Evolutionary conservation across 2,113 vertebrate genomes (phyloP).

Genomic region (Rhynchomys soricoides): DNA sequence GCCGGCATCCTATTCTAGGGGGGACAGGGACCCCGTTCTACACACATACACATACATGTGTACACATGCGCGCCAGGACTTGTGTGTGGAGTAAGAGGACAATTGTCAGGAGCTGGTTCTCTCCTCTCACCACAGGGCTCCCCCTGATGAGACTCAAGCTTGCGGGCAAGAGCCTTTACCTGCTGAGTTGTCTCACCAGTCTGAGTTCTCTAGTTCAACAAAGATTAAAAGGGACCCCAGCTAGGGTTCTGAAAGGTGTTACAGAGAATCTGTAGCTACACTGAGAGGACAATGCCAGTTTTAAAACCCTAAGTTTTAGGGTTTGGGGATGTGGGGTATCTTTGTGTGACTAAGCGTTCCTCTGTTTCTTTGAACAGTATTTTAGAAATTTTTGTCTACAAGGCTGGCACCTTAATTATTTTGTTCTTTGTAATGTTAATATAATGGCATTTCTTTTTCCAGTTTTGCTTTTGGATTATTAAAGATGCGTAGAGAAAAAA

Average conservation of each 20-base stretch:
- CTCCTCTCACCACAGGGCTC: not conserved
- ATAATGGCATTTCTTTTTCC: not conserved
- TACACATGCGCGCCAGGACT: not conserved
- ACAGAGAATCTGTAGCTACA: too few species aligned
- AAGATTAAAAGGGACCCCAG: not conserved
- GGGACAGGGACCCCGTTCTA: not conserved
- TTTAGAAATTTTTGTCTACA: not conserved
- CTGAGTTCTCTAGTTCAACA: not conserved
- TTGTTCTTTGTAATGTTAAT: not conserved
- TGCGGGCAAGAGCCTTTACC: not conserved
- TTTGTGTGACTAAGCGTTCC: not conserved
- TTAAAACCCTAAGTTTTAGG: too few species aligned
- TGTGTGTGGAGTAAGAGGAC: not conserved
- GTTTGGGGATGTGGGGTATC: accelerated
- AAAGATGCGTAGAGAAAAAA: not conserved
- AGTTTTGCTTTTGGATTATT: not conserved
- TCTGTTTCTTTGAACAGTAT: not conserved
- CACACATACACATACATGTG: not conserved
- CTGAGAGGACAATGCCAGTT: accelerated
- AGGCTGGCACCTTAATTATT: not conserved
- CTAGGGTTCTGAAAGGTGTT: not conserved
- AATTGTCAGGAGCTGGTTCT: not conserved
- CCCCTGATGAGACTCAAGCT: not conserved
- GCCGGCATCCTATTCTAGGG: not conserved
- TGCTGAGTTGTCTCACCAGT: too few species aligned